Conservation (phyloP, 2,888 invertebrate genomes). For the Cheilosia impressa region DNA sequence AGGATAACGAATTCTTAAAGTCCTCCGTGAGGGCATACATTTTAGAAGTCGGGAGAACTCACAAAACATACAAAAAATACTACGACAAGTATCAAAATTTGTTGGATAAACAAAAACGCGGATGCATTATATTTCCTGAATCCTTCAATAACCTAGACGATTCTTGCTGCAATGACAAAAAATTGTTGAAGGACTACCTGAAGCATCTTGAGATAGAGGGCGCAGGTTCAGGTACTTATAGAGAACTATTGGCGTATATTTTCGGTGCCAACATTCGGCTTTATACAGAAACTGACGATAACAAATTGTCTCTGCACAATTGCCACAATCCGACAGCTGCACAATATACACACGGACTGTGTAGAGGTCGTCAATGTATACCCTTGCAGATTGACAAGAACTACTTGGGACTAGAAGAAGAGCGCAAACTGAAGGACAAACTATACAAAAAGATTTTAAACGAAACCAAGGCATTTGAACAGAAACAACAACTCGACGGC, state of each 20-base stretch:
- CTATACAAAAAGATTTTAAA: not conserved
- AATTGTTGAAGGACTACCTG: not conserved
- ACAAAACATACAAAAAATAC: not conserved
- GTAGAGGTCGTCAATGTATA: not conserved
- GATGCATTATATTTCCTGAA: not conserved
- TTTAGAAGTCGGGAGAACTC: not conserved
- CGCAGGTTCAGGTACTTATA: not conserved
- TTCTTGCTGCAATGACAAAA: not conserved
- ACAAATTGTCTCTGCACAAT: not conserved
- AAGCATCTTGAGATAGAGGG: not conserved
- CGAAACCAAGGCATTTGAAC: not conserved
- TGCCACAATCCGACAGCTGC: not conserved
- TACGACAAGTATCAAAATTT: not conserved
- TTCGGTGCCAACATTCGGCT: not conserved
- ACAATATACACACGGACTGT: not conserved
- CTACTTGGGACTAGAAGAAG: not conserved
- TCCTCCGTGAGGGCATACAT: not conserved
- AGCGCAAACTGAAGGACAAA: not conserved
- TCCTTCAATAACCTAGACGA: not conserved
- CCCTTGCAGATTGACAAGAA: not conserved
- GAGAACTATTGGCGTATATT: constrained; percentile 13
- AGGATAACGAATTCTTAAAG: not conserved
- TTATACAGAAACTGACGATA: not conserved
- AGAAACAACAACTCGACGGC: not conserved
- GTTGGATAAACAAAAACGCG: not conserved